Percentiles rank a stretch among this genome's conserved stretches.
These are phyloP conservation scores for Acipenser ruthenus DNA, from an alignment of 2,797 vertebrate species.

Conservation along the genomic window DNA sequence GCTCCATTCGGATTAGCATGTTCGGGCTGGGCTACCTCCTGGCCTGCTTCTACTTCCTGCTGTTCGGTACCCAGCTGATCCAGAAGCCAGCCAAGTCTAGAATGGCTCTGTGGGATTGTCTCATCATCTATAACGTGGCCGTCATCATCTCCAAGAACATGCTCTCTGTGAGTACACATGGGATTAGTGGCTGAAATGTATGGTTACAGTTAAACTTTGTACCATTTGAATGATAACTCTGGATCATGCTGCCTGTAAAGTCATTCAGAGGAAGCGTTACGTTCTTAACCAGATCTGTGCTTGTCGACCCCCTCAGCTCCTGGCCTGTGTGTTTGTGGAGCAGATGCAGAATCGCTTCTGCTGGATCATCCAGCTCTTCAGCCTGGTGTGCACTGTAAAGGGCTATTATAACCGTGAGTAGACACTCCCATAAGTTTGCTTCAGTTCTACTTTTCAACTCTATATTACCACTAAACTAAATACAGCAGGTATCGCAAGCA, in stretches of 20 bases:
- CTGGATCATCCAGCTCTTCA: conserved; percentile 96
- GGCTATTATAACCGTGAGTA: conserved; percentile 91
- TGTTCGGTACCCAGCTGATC: conserved; percentile 71
- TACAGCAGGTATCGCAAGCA: too few species aligned
- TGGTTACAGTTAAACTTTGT: too few species aligned
- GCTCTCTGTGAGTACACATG: conserved; percentile 70
- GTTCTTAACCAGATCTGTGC: conserved; percentile 3
- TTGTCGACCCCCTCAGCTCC: conserved; percentile 61
- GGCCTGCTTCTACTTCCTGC: conserved; percentile 87
- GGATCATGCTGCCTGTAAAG: too few species aligned
- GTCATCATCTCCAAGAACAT: conserved; percentile 88
- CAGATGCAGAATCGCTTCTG: conserved; percentile 86
- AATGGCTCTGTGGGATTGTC: conserved; percentile 86
- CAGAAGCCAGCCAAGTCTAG: conserved; percentile 61
- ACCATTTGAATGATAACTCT: too few species aligned
- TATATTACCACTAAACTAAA: too few species aligned
- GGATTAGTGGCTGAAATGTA: too few species aligned
- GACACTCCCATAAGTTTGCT: neutral
- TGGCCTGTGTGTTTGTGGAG: conserved; percentile 88
- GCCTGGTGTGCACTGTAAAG: conserved; percentile 88
- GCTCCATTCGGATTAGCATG: conserved; percentile 82
- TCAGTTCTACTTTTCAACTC: too few species aligned
- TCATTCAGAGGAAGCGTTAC: too few species aligned
- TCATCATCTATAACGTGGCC: conserved; percentile 87
- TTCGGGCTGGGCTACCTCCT: conserved; percentile 88